Evolutionary conservation across 2,888 invertebrate species (phyloP), one percentile per base, ranked within the genome.

Genomic region (Thysanoteuthis rhombus): DNA sequence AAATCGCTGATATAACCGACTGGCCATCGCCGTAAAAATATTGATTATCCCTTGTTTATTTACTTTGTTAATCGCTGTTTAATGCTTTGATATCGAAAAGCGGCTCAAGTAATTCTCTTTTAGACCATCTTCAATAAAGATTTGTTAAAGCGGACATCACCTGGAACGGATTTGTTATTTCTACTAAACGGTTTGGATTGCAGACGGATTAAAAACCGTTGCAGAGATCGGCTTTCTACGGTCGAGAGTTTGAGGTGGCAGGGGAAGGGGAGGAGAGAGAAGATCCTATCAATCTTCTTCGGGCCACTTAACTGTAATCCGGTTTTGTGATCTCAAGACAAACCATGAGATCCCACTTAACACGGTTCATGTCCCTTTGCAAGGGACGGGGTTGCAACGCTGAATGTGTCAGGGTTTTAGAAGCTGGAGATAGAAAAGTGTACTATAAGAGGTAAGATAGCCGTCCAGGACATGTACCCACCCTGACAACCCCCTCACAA

Each of bases 201-300:
- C n/a, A 36, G n/a, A 2, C 75, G n/a, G 75, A 75, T 75, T 75
- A 75, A n/a, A n/a, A 75, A 3, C 6, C 8, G 58, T 28, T 58
- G 28, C 58, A 4, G 58, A 58, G 25, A 28, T 58, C 58, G 32
- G 32, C 25, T 58, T 58, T 58, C 58, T 8, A 25, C 22, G 6
- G 25, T 12, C n/a, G n/a, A n/a, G n/a, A n/a, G 16, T 12, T 16
- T n/a, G n/a, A n/a, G n/a, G n/a, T 0, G 2, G 75, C n/a, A 12
- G 4, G 12, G 10, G 2, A 36, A 16, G n/a, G 19, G 2, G 75
- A 2, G 1, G 75, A n/a, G n/a, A 0, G n/a, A 6, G 1, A 1
- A 10, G n/a, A 36, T 36, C 12, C 36, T 75, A 75, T 28, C 25
- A 25, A 52, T 22, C 25, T 52, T 52, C 0, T 52, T 52, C 0